Conservation (phyloP, 2,113 vertebrate species). For the Cyprinus carpio region DNA sequence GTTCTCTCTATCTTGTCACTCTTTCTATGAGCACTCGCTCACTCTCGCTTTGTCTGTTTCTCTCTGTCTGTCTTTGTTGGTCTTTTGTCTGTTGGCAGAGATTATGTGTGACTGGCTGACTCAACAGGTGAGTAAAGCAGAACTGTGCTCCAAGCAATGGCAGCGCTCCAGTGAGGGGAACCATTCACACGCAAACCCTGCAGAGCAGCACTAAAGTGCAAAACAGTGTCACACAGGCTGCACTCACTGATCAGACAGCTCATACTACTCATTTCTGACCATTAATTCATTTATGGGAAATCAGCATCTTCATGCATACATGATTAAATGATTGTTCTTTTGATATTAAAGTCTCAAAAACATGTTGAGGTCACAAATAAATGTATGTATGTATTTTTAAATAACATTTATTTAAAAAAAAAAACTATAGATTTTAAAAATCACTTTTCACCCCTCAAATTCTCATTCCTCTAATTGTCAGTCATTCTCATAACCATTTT, state of each 20-base stretch:
- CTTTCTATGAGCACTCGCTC: not conserved
- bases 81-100: constrained; percentile 29
- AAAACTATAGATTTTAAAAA: too few species aligned
- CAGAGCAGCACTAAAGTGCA: not conserved
- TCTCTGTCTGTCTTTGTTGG: not conserved
- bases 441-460: too few species aligned
- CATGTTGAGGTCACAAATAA: not conserved
- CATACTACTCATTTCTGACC: not conserved
- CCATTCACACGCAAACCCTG: constrained; percentile 50
- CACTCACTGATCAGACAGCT: not conserved
- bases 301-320: not conserved
- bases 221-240: not conserved
- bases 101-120: constrained; percentile 45
- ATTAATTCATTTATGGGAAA: not conserved
- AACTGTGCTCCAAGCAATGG: constrained; percentile 32
- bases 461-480: too few species aligned
- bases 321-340: not conserved
- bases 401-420: too few species aligned
- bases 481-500: too few species aligned
- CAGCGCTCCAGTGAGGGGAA: constrained; percentile 37
- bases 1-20: not conserved
- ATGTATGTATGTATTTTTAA: too few species aligned
- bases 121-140: constrained; percentile 40
- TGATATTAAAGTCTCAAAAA: not conserved
- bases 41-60: not conserved